Evolutionary conservation across 2,888 invertebrate species (phyloP).

Genomic region (Quadriops clusia): DNA sequence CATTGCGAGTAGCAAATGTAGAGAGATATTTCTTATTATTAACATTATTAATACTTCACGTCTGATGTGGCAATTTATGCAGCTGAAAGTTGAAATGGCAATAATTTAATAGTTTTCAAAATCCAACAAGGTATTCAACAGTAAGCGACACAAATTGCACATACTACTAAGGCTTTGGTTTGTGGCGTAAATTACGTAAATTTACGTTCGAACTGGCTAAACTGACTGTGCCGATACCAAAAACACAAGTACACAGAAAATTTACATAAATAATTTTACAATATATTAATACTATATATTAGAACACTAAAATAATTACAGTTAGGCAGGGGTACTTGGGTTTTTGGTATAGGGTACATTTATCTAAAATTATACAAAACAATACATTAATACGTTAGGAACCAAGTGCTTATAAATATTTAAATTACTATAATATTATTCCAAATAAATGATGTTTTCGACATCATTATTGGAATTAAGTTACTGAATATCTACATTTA

Average conservation of each 20-base stretch:
- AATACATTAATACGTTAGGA: constrained; percentile 35
- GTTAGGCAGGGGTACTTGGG: constrained; percentile 24
- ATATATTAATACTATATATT: constrained; percentile 18
- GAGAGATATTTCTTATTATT: constrained; percentile 27
- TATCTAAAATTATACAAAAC: constrained; percentile 30
- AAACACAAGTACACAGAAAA: constrained; percentile 24
- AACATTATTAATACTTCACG: constrained; percentile 31
- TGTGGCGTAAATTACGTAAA: constrained; percentile 23
- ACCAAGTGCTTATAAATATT: constrained; percentile 37
- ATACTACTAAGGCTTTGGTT: constrained; percentile 29
- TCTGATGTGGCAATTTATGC: constrained; percentile 20
- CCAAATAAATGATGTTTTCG: constrained; percentile 22
- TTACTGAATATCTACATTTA: constrained; percentile 33
- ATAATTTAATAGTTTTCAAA: constrained; percentile 16
- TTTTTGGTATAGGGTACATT: constrained; percentile 26
- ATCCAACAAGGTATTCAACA: constrained; percentile 12
- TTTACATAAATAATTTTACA: constrained; percentile 20
- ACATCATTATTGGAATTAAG: constrained; percentile 31
- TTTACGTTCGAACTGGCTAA: constrained; percentile 28
- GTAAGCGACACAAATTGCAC: constrained; percentile 16
- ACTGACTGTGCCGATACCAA: constrained; percentile 26
- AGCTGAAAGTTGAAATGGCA: constrained; percentile 15
- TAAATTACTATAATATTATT: constrained; percentile 27
- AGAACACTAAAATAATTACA: constrained; percentile 14
- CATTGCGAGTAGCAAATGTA: constrained; percentile 20